phyloP scores from a whole-genome alignment of 1,140 invertebrate species.

The Drosophila malerkotliana region DNA sequence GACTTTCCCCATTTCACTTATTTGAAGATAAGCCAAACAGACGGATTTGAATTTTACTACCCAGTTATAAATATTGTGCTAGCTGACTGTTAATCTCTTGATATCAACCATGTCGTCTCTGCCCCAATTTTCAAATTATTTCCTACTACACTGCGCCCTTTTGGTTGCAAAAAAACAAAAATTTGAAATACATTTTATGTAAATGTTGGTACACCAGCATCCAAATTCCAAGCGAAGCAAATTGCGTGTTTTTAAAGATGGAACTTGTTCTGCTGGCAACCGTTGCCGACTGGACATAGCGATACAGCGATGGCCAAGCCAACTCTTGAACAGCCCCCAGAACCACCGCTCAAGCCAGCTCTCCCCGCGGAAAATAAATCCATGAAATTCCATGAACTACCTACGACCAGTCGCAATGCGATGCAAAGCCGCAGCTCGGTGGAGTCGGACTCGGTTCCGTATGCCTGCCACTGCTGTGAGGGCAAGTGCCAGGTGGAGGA shows the following conservation, averaged over 20 bases:
- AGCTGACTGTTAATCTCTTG: background rate
- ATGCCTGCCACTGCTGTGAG: constrained; percentile 55
- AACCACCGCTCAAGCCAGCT: background rate
- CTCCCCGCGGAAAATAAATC: background rate
- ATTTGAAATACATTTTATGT: constrained; percentile 12
- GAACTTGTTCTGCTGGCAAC: constrained; percentile 32
- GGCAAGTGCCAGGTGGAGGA: constrained; percentile 24
- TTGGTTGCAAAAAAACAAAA: constrained; percentile 1
- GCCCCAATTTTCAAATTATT: constrained; percentile 10
- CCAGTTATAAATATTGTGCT: background rate
- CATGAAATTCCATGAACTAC: background rate
- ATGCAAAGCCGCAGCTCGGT: constrained; percentile 10
- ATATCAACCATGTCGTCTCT: constrained; percentile 1
- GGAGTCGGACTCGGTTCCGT: constrained; percentile 27
- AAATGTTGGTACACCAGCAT: constrained; percentile 13
- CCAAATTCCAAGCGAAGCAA: constrained; percentile 10
- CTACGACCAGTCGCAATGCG: constrained; percentile 10
- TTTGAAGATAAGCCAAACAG: background rate
- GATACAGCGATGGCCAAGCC: constrained; percentile 13
- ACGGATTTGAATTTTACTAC: background rate
- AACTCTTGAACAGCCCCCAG: constrained; percentile 4
- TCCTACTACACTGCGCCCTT: background rate
- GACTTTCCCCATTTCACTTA: background rate
- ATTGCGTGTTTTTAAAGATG: constrained; percentile 45
- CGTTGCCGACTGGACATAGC: constrained; percentile 48